Conservation (phyloP, 2,797 vertebrate genomes). For the Eutrigla gurnardus region DNA sequence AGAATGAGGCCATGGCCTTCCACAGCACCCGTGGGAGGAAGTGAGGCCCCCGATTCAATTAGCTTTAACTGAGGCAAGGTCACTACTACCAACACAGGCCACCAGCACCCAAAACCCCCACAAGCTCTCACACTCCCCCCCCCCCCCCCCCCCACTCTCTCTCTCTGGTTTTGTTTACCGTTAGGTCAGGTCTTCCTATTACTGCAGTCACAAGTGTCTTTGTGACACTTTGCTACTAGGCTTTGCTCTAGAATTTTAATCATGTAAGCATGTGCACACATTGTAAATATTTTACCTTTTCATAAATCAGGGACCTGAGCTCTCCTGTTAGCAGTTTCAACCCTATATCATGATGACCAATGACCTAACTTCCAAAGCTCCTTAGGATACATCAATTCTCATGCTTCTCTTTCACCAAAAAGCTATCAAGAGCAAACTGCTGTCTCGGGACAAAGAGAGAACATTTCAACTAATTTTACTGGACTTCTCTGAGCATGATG, state of each 20-base stretch:
- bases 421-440: constrained; percentile 48
- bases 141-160: background rate
- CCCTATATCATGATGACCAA: constrained; percentile 40
- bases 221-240: constrained; percentile 2
- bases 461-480: constrained; percentile 63
- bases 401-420: constrained; percentile 24
- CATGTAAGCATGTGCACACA: constrained; percentile 2
- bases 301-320: background rate
- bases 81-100: constrained; percentile 61
- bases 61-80: constrained; percentile 69
- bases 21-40: constrained; percentile 67
- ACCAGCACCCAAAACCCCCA: constrained; percentile 39
- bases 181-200: constrained; percentile 57
- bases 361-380: constrained; percentile 13
- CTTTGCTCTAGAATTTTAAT: constrained; percentile 28
- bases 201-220: constrained; percentile 17
- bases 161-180: constrained; percentile 40
- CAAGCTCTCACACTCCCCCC: constrained; percentile 16
- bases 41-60: constrained; percentile 66
- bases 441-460: constrained; percentile 51
- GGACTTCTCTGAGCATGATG: constrained; percentile 56
- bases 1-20: constrained; percentile 53
- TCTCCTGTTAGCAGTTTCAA: constrained; percentile 13
- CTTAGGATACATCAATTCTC: constrained; percentile 40
- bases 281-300: background rate